phyloP scores from a whole-genome alignment of 1,140 invertebrate species.

The Neocloeon triangulifer region DNA sequence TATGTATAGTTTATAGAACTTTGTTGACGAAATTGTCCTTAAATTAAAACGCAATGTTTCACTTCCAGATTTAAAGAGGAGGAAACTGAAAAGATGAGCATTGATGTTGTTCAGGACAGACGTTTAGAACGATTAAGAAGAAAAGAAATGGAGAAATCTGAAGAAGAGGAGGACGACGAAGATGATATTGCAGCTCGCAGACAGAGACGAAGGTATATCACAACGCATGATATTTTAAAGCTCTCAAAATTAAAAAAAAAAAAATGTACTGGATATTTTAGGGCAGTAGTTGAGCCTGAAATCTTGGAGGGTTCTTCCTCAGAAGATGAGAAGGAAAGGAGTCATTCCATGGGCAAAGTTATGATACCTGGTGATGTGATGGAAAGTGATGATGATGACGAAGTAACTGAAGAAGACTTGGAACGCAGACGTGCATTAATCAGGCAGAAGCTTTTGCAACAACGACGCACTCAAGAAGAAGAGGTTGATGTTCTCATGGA shows the following conservation, averaged over 20 bases:
- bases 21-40: too few relatives aligned
- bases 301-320: constrained; percentile 40
- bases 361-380: constrained; percentile 20
- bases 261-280: too few relatives aligned
- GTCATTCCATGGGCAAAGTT: constrained; percentile 1
- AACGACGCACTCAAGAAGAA: too few relatives aligned
- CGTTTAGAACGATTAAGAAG: constrained; percentile 12
- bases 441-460: too few relatives aligned
- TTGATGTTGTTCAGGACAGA: constrained; percentile 30
- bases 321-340: constrained; percentile 28
- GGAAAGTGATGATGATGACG: constrained; percentile 43
- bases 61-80: too few relatives aligned
- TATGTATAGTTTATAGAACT: too few relatives aligned
- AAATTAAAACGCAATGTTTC: too few relatives aligned
- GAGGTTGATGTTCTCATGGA: too few relatives aligned
- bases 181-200: constrained; percentile 60
- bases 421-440: too few relatives aligned
- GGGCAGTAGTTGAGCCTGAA: too few relatives aligned
- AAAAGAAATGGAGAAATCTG: constrained; percentile 21
- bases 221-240: constrained; percentile 7
- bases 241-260: neutral
- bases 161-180: constrained; percentile 42
- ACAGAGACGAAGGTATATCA: constrained; percentile 52
- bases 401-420: too few relatives aligned
- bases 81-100: constrained; percentile 20